Base-by-base conservation (phyloP, 2,797 vertebrate genomes). In the Pagetopsis macropterus region DNA sequence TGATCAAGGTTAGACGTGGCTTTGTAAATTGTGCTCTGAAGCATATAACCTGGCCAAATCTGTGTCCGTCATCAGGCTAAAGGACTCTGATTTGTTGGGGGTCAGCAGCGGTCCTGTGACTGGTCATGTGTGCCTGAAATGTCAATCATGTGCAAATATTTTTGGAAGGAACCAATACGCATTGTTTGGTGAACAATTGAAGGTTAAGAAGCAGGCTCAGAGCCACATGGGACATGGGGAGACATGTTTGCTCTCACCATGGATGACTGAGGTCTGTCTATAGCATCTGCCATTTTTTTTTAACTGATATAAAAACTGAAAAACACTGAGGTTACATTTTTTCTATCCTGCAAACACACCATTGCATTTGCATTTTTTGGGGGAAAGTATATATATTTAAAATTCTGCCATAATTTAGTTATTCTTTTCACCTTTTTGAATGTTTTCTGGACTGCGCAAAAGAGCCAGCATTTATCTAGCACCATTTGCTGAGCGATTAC, bases 91-190 rank as follows among this genome's bases (percentile, higher is more conserved):
- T 83, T 89, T 81, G 73, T 70, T 16, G 59, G 40, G 82, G 82
- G 81, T 87, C 74, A 76, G 84, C 48, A n/a, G 78, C 70, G 37
- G 83, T 81, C 89, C 79, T 85, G 90, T 90, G 92, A 92, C 88
- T 90, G 88, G 79, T 91, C 91, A 92, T 92, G 90, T 92, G 91
- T 84, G 85, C 84, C 80, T 75, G 80, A 88, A 83, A 88, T 89
- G 88, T 90, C 91, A 92, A 91, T 92, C 90, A 91, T 81, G 92
- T 83, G 87, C 88, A 92, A 90, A 92, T 92, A 90, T 94, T 92
- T 91, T 90, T 72, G 88, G 83, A 87, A 84, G 82, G 85, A 88
- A 90, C 89, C 88, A 86, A 84, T 85, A 87, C 86, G 84, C 82
- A 85, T 92, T 92, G 89, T 92, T 84, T 64, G 65, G 62, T 3